These are phyloP conservation scores for Pagetopsis macropterus DNA, from an alignment of 2,797 vertebrate genomes.

Conservation along the genomic window DNA sequence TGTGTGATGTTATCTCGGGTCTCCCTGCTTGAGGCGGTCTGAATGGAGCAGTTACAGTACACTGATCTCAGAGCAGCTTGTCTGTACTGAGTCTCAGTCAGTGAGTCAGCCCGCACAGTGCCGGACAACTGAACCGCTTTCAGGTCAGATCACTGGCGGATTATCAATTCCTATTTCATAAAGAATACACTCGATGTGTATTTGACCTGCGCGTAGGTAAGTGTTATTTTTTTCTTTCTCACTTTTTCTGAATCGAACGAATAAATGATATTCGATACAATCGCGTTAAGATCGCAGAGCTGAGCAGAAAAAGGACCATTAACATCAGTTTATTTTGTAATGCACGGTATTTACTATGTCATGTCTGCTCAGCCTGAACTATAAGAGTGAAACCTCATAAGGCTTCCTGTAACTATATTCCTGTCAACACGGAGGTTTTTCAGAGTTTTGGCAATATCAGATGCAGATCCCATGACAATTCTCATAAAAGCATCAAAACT, in stretches of 20 bases:
- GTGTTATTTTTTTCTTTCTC: background rate
- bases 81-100: constrained; percentile 12
- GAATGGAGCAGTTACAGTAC: constrained; percentile 31
- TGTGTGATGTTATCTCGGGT: constrained; percentile 1
- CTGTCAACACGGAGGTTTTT: background rate
- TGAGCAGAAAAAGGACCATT: background rate
- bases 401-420: background rate
- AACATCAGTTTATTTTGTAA: too few species aligned
- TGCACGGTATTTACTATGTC: too few species aligned
- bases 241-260: background rate
- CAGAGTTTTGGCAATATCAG: background rate
- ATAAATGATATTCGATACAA: background rate
- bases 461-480: background rate
- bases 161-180: background rate
- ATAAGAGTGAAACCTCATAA: background rate
- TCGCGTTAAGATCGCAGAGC: background rate
- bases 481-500: background rate
- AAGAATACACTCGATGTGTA: background rate
- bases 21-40: constrained; percentile 1
- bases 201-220: constrained; percentile 18
- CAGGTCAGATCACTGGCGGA: constrained; percentile 14
- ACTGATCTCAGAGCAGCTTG: constrained; percentile 52
- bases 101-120: background rate
- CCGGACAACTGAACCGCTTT: constrained; percentile 33
- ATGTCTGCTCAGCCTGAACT: background rate